Base-by-base conservation (phyloP, 1,140 invertebrate genomes). In the Panonychus citri region DNA sequence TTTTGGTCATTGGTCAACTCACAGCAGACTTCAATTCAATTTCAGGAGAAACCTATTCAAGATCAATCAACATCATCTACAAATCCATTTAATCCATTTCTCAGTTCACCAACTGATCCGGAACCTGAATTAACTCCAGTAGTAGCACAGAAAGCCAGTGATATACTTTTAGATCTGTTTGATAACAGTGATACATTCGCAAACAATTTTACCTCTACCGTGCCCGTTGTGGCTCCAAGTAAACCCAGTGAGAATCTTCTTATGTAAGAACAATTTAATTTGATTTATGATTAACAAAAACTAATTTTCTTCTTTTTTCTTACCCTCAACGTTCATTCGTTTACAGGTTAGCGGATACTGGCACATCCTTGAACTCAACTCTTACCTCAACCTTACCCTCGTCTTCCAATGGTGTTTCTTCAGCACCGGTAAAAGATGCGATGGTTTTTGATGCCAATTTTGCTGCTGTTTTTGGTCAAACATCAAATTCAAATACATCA, bases 41-140 rank as follows among this genome's bases (percentile, higher is more conserved):
- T 51, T 56, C 56, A 57, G 56, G 57, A 51, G 54, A 58, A 53
- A 27, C 58, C 43, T 53, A 26, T 39, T 1, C 40, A 52, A 37
- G 59, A 52, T 85, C 81, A 71, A 15, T 15, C 49, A 13, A 43
- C 37, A 13, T 17, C 13, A 40, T n/a, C n/a, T n/a, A n/a, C 5
- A 34, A 51, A 51, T 27, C 13, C 28, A 7, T 28, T 12, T 30
- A 51, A 51, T 51, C 49, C 49, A 17, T 51, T 51, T 24, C 49
- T 51, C 25, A 51, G 49, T 30, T 51, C 49, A 30, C 49, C 49
- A 15, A n/a, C 49, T 34, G 30, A 34, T 17, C 7, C 49, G 17
- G 25, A 51, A n/a, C 13, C 25, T 25, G 26, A 28, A 25, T 17
- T 10, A 12, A 51, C 17, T 13, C 27, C 49, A 17, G 13, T 13